Percentiles rank a stretch among this genome's conserved stretches.
Conservation (phyloP, 2,888 invertebrate species). For the Philhelius pedissequus region DNA sequence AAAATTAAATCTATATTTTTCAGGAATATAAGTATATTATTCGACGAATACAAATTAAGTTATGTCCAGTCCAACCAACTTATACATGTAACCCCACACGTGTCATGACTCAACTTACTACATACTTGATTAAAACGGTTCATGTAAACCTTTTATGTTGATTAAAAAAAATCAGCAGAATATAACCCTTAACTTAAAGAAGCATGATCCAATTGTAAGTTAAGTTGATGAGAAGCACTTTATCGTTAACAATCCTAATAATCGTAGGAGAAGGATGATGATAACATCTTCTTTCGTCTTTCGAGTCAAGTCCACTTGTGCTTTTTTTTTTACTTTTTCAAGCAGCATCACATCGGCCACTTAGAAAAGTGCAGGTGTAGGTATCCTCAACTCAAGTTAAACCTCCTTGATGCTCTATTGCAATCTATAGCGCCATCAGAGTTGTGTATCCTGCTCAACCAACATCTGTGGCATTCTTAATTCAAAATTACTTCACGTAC, state of each 20-base stretch:
- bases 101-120: not conserved
- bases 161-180: conserved; percentile 24
- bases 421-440: not conserved
- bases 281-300: conserved; percentile 23
- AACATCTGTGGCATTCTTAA: conserved; percentile 50
- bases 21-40: too few relatives aligned
- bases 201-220: conserved; percentile 24
- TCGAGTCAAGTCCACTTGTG: conserved; percentile 11
- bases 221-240: conserved; percentile 28
- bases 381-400: conserved; percentile 21
- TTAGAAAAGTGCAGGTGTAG: conserved; percentile 16
- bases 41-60: too few relatives aligned
- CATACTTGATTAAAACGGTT: conserved; percentile 31
- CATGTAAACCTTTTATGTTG: conserved; percentile 25
- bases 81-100: too few relatives aligned
- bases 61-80: too few relatives aligned
- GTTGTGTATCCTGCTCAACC: not conserved
- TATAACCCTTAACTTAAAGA: conserved; percentile 1
- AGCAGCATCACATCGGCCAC: conserved; percentile 32
- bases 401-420: conserved; percentile 1
- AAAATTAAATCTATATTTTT: too few relatives aligned
- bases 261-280: conserved; percentile 1
- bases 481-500: conserved; percentile 62
- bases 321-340: conserved; percentile 1
- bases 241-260: conserved; percentile 37